Percentiles rank a stretch among this genome's conserved stretches.
These are phyloP conservation scores for Glaucopsyche alexis DNA, from an alignment of 2,888 invertebrate species.

Conservation along the genomic window DNA sequence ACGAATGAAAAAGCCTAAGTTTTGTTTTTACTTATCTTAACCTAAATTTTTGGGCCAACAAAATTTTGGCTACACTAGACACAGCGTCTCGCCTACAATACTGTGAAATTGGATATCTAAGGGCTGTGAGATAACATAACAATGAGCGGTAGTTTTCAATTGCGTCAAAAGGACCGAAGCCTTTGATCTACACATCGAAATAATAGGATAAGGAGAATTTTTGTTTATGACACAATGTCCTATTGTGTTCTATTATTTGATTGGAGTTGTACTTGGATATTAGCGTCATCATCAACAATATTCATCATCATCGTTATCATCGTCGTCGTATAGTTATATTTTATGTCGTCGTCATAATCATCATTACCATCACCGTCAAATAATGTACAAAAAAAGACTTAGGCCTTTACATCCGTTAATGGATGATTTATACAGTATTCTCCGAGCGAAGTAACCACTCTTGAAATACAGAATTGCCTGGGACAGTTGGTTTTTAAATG, in stretches of 20 bases:
- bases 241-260: not conserved
- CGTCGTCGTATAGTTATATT: too few relatives aligned
- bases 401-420: too few relatives aligned
- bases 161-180: not conserved
- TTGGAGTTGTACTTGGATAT: not conserved
- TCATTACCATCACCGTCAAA: too few relatives aligned
- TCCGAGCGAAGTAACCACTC: too few relatives aligned
- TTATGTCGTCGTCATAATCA: too few relatives aligned
- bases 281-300: not conserved
- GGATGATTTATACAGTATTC: too few relatives aligned
- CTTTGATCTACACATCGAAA: not conserved
- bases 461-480: too few relatives aligned
- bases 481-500: too few relatives aligned
- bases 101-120: not conserved
- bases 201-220: not conserved
- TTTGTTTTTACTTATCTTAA: too few relatives aligned
- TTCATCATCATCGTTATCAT: not conserved
- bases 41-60: not conserved
- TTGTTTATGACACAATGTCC: slow-evolving; percentile 5
- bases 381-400: too few relatives aligned
- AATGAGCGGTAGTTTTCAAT: slow-evolving; percentile 15
- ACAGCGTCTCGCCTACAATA: not conserved
- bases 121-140: not conserved
- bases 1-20: too few relatives aligned
- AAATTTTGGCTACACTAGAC: not conserved